Conservation (phyloP, 2,888 invertebrate species). For the Microplitis deprimator region DNA sequence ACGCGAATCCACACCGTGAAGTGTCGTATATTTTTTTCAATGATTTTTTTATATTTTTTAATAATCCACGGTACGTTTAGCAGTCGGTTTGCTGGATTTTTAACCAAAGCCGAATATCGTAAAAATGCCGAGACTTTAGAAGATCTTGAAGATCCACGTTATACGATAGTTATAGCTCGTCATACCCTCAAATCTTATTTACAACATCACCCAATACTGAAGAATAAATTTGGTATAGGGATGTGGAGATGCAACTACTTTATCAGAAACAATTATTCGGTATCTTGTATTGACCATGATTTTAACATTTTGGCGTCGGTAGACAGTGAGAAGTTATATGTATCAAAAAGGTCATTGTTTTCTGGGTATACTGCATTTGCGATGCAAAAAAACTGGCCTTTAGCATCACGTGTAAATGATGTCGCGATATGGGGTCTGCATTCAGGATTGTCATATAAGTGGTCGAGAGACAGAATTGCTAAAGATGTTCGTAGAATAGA, state of each 20-base stretch:
- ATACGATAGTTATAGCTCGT: not conserved
- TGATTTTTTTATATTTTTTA: conserved; percentile 20
- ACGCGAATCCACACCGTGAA: not conserved
- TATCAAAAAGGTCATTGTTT: too few species aligned
- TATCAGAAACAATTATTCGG: too few species aligned
- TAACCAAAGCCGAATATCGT: not conserved
- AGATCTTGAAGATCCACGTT: not conserved
- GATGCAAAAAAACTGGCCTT: not conserved
- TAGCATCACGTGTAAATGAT: not conserved
- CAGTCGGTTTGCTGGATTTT: not conserved
- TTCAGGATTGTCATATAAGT: not conserved
- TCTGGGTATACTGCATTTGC: not conserved
- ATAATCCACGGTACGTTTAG: conserved; percentile 17
- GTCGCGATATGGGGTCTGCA: not conserved
- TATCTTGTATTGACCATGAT: too few species aligned
- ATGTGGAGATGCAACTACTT: too few species aligned
- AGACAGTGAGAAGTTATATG: too few species aligned
- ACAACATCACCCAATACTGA: too few species aligned
- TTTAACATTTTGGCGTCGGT: too few species aligned
- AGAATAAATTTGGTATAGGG: too few species aligned
- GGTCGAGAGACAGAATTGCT: not conserved
- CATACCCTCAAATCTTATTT: accelerated
- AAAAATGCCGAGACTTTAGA: not conserved
- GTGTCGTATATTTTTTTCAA: conserved; percentile 7
- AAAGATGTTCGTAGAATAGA: not conserved